Evolutionary conservation across 1,140 invertebrate genomes (phyloP).

Genomic region (Temnothorax nylanderi): DNA sequence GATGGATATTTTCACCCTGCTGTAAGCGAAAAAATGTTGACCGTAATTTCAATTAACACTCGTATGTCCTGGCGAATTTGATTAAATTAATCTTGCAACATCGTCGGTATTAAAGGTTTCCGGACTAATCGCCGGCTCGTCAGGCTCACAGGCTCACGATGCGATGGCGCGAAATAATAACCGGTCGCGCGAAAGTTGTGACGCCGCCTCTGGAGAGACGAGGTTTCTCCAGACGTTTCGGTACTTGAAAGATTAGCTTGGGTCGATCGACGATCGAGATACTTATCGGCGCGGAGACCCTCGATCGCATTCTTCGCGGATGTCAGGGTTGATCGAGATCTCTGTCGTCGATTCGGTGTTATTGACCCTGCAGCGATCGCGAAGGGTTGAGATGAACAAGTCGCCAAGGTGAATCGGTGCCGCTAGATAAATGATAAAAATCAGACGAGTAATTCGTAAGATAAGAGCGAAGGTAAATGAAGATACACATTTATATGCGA

Average conservation of each 20-base stretch:
- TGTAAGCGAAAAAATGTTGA: not conserved
- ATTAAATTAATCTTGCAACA: slow-evolving; percentile 15
- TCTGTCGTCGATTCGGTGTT: not conserved
- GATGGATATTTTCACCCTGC: not conserved
- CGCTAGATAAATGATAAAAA: not conserved
- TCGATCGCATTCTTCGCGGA: slow-evolving; percentile 33
- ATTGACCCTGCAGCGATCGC: slow-evolving; percentile 3
- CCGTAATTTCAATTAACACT: not conserved
- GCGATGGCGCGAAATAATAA: slow-evolving; percentile 40
- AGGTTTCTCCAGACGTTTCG: slow-evolving; percentile 18
- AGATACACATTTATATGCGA: not conserved
- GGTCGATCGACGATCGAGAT: slow-evolving; percentile 30
- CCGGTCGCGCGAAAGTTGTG: slow-evolving; percentile 36
- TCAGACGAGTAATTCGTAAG: not conserved
- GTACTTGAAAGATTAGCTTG: slow-evolving; percentile 19
- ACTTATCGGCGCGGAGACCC: not conserved
- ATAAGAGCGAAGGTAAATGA: not conserved
- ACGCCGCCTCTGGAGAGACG: slow-evolving; percentile 3
- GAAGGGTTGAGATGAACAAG: not conserved
- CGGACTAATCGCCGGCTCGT: slow-evolving; percentile 30
- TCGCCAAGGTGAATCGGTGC: not conserved
- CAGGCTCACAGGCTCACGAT: not conserved
- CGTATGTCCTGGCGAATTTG: not conserved
- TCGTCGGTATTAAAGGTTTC: not conserved
- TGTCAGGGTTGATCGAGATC: slow-evolving; percentile 18